Base-by-base conservation (phyloP, 1,140 invertebrate species). In the Nylanderia fulva region DNA sequence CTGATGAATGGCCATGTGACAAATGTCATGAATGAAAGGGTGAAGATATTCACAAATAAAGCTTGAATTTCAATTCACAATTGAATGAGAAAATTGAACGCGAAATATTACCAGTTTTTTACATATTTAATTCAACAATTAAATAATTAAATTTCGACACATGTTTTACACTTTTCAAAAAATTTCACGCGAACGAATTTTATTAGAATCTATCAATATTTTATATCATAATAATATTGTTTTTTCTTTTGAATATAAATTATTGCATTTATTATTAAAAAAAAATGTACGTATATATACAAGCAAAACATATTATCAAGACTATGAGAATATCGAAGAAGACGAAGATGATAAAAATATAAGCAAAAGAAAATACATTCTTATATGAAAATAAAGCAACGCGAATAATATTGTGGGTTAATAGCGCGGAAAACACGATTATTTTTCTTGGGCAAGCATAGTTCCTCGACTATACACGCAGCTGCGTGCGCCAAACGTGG, bases 401-500 rank as follows among this genome's bases (percentile, higher is more conserved):
- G 45, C 6, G 61, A 52, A 54, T 33, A 68, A 69, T 48, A 64
- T 29, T 13, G 24, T 9, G 56, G 36, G 11, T 42, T 76, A 74
- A 74, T 56, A 48, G 24, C 21, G 27, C 45, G 68, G n/a, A 36
- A 36, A 39, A 24, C n/a, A 15, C 39, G 86, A 88, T 86, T 88
- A 85, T 85, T 84, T 85, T 88, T 71, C 77, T 58, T 45, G 33
- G 54, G 56, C 45, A 33, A 42, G 18, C 11, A 48, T 29, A 1
- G 24, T 56, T 56, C 18, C 7, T 24, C 11, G 71, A 29, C n/a
- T 79, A 48, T 48, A 13, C 48, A 77, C 27, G 58, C 48, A 68
- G 48, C 18, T 71, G 63, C 85, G 63, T 84, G 71, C 76, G 82
- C 87, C 76, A 79, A 56, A 71, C 75, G 52, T 58, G 11, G 69